Evolutionary conservation across 2,888 invertebrate genomes (phyloP), one percentile per base, ranked within the genome.

Genomic region (Panzeria rudis): DNA sequence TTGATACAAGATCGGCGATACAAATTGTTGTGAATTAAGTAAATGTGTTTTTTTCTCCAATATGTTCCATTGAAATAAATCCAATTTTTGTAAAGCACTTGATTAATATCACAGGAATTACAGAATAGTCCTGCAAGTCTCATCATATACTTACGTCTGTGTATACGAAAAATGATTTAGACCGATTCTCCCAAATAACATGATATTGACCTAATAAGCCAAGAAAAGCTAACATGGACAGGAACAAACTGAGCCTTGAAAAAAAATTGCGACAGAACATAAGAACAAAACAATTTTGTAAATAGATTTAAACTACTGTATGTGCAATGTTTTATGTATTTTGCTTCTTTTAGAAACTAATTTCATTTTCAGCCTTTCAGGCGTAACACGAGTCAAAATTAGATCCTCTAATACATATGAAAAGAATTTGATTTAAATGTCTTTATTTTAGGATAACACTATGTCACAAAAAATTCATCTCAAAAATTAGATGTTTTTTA

Each of bases 111-210:
- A 32, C 7, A 32, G 0, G 56, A 32, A 56, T 56, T 25, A 25
- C 56, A 32, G 29, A 59, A 11, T 8, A 17, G n/a, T 3, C 1
- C 11, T 44, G 0, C 9, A 25, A 35, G 11, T 15, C 1, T 41
- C 13, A n/a, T n/a, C 41, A 41, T 20, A 52, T 52, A 64, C 72
- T 80, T 80, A 80, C 80, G 50, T 80, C 80, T 15, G 80, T 59
- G 20, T 80, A 80, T 9, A 66, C 50, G 20, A 73, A 64, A 38
- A 80, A 56, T 17, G 78, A 29, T 38, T 69, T 56, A 11, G 68
- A 62, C 29, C 78, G 73, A 56, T 73, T 61, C 35, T 62, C 68
- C 78, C 78, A 83, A 38, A 83, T 54, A 20, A 20, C 69, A 56
- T 69, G 8, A 47, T 68, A 68, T 64, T 83, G 83, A 1, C 73